Evolutionary conservation across 2,888 invertebrate genomes (phyloP).

Genomic region (Tachina lurida): DNA sequence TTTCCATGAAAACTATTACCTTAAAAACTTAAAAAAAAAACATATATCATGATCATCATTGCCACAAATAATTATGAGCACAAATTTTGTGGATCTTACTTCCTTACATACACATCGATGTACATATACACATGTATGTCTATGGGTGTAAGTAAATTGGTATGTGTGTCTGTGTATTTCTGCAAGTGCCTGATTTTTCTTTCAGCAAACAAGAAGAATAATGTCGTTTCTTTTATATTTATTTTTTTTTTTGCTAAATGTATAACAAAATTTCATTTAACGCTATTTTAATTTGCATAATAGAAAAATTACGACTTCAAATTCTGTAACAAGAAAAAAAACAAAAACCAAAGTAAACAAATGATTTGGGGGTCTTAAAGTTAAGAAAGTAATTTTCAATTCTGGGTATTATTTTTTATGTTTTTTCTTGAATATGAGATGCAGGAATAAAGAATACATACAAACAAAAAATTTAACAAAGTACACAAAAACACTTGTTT

Average conservation of each 20-base stretch:
- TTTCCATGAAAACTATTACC: no score
- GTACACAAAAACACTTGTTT: slow-evolving; percentile 48
- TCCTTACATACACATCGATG: no score
- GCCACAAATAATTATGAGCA: no score
- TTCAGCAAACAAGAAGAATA: slow-evolving; percentile 7
- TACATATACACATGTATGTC: no score
- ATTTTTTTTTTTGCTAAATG: slow-evolving; percentile 9
- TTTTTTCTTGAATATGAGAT: not conserved
- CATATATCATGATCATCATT: no score
- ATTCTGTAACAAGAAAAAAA: slow-evolving; percentile 15
- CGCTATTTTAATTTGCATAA: slow-evolving; percentile 65
- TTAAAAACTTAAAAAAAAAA: no score
- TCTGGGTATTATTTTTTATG: not conserved
- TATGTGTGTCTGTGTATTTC: not conserved
- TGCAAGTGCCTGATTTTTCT: not conserved
- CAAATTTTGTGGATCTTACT: no score
- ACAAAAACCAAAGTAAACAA: slow-evolving; percentile 34
- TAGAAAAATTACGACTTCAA: slow-evolving; percentile 7
- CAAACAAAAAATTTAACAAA: not conserved
- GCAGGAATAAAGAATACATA: not conserved
- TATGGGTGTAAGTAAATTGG: not conserved
- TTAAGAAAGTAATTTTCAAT: slow-evolving; percentile 36
- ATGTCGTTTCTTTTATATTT: not conserved
- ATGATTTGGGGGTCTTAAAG: slow-evolving; percentile 26
- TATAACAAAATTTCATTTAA: slow-evolving; percentile 59